Evolutionary conservation across 2,888 invertebrate species (phyloP).

Genomic region (Steinernema hermaphroditum): DNA sequence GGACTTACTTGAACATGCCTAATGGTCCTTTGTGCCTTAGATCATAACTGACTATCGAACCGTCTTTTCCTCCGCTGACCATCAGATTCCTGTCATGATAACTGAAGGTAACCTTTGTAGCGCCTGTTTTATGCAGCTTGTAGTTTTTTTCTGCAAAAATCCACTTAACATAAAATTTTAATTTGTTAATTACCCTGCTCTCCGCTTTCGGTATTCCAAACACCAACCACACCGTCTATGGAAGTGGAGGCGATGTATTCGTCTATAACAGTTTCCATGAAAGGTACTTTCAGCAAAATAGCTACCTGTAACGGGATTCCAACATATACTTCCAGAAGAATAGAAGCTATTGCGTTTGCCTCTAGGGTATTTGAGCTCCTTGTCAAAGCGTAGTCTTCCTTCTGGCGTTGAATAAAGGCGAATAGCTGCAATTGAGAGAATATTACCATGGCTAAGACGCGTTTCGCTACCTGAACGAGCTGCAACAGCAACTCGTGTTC

Average conservation of each 20-base stretch:
- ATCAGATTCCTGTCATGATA: neutral
- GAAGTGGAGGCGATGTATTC: constrained; percentile 1
- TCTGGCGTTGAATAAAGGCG: neutral
- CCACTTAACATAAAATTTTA: neutral
- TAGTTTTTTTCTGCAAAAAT: neutral
- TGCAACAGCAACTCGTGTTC: neutral
- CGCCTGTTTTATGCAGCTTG: neutral
- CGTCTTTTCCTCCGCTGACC: constrained; percentile 10
- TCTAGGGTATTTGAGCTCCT: neutral
- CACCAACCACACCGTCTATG: neutral
- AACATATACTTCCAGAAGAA: neutral
- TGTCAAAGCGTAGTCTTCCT: neutral
- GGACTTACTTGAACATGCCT: neutral
- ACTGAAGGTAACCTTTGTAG: neutral
- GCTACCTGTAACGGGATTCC: neutral
- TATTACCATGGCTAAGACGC: neutral
- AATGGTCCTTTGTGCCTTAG: neutral
- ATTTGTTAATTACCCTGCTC: neutral
- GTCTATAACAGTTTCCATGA: neutral
- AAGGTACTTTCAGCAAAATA: neutral
- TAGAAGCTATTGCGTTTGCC: neutral
- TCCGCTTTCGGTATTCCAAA: neutral
- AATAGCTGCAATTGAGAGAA: neutral
- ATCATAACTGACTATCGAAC: neutral
- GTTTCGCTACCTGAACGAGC: neutral